These are phyloP conservation scores for Sminthurides aquaticus DNA, from an alignment of 2,888 invertebrate genomes.

Conservation along the genomic window DNA sequence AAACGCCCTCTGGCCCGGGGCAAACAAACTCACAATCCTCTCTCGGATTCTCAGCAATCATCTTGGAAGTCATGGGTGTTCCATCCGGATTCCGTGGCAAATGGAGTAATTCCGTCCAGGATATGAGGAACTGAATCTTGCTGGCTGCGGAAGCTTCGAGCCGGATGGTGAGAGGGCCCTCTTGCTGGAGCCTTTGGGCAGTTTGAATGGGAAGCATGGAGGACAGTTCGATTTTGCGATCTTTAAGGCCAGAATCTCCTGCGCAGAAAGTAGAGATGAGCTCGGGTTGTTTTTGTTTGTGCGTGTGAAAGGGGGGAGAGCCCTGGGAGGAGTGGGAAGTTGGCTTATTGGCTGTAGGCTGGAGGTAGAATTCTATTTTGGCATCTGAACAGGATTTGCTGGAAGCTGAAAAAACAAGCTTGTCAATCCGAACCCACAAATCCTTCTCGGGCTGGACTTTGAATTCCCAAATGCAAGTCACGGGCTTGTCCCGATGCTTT, in stretches of 20 bases:
- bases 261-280: constrained; percentile 73
- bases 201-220: constrained; percentile 70
- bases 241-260: constrained; percentile 55
- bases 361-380: constrained; percentile 71
- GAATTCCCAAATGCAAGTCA: constrained; percentile 43
- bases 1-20: constrained; percentile 69
- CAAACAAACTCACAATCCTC: constrained; percentile 77
- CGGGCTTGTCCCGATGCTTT: constrained; percentile 37
- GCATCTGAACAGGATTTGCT: constrained; percentile 80
- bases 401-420: constrained; percentile 53
- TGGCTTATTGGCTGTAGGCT: constrained; percentile 44
- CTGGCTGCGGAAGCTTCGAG: constrained; percentile 54
- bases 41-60: constrained; percentile 46
- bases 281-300: constrained; percentile 45
- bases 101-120: constrained; percentile 83
- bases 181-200: constrained; percentile 60
- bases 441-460: constrained; percentile 75
- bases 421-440: constrained; percentile 75
- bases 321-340: constrained; percentile 21
- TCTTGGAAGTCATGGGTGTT: constrained; percentile 65
- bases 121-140: constrained; percentile 75
- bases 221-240: constrained; percentile 58
- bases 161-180: constrained; percentile 38
- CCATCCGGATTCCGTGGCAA: constrained; percentile 76
- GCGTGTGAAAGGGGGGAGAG: constrained; percentile 17